phyloP scores from a whole-genome alignment of 2,888 invertebrate species.

The Chelonus formosanus region DNA sequence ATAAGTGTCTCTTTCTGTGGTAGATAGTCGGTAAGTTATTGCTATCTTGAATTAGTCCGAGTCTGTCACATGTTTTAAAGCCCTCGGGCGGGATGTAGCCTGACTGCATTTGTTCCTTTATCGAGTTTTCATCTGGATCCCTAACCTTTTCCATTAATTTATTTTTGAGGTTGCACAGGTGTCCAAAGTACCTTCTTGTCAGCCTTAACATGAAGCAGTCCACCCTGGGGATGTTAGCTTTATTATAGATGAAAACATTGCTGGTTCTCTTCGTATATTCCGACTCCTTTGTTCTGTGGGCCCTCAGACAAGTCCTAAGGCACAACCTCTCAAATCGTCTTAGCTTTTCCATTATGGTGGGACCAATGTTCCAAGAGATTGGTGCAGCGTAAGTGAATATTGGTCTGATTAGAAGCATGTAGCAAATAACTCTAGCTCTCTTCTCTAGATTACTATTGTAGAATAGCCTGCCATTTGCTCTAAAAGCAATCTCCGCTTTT shows the following conservation, averaged over 20 bases:
- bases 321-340: slow-evolving; percentile 28
- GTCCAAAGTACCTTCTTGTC: neutral
- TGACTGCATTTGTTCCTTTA: neutral
- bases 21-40: neutral
- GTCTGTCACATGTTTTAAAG: neutral
- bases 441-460: slow-evolving; percentile 1
- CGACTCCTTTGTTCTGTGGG: neutral
- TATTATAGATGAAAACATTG: neutral
- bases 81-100: neutral
- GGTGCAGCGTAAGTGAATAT: slow-evolving; percentile 17
- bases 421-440: slow-evolving; percentile 6
- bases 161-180: neutral
- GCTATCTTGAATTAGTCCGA: neutral
- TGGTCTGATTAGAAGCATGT: slow-evolving; percentile 22
- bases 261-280: neutral
- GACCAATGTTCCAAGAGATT: slow-evolving; percentile 27
- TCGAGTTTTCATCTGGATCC: slow-evolving; percentile 1
- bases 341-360: slow-evolving; percentile 26
- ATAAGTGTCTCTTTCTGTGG: neutral
- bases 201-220: slow-evolving; percentile 1
- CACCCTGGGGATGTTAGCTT: slow-evolving; percentile 6
- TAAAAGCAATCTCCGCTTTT: slow-evolving; percentile 22
- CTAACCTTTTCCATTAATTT: neutral
- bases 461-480: slow-evolving; percentile 5
- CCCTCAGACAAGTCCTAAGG: neutral